A percentile compares a stretch with the other conserved stretches of the same genome.
These are phyloP conservation scores for Poecile atricapillus DNA, from an alignment of 2,113 vertebrate species.

Conservation along the genomic window DNA sequence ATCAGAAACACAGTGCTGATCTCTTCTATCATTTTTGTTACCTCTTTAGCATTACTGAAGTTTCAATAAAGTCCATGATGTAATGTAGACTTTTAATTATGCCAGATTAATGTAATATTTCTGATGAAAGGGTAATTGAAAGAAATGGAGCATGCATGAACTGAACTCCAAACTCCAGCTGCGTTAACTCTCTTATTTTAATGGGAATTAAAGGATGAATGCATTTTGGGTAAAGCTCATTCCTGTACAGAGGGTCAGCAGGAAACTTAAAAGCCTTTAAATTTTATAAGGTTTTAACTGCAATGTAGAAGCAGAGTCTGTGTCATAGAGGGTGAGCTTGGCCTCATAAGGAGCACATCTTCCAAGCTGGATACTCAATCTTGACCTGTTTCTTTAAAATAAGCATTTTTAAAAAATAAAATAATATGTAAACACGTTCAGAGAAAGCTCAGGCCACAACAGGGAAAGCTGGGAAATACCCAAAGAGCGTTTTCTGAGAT, in stretches of 20 bases:
- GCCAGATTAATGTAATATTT: conserved; percentile 50
- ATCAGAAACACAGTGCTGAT: not conserved
- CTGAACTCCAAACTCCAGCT: conserved; percentile 10
- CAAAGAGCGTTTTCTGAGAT: not conserved
- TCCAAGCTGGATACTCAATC: not conserved
- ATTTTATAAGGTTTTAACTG: conserved; percentile 19
- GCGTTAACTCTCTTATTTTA: conserved; percentile 2
- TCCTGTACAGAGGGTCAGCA: not conserved
- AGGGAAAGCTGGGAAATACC: not conserved
- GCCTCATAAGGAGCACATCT: not conserved
- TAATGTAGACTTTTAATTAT: conserved; percentile 34
- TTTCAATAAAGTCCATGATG: conserved; percentile 3
- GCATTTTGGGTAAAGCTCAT: not conserved
- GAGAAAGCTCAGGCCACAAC: not conserved
- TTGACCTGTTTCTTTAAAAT: not conserved
- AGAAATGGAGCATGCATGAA: conserved; percentile 39
- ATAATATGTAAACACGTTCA: not conserved
- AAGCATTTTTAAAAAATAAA: not conserved
- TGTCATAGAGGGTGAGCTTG: not conserved
- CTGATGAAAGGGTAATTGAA: conserved; percentile 48
- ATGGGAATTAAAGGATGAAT: not conserved
- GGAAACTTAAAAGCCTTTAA: not conserved
- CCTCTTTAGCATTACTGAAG: not conserved
- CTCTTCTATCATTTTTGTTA: not conserved
- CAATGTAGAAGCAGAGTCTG: not conserved